These are phyloP conservation scores for Poecilia velifera DNA, from an alignment of 2,797 vertebrate genomes.

Conservation along the genomic window DNA sequence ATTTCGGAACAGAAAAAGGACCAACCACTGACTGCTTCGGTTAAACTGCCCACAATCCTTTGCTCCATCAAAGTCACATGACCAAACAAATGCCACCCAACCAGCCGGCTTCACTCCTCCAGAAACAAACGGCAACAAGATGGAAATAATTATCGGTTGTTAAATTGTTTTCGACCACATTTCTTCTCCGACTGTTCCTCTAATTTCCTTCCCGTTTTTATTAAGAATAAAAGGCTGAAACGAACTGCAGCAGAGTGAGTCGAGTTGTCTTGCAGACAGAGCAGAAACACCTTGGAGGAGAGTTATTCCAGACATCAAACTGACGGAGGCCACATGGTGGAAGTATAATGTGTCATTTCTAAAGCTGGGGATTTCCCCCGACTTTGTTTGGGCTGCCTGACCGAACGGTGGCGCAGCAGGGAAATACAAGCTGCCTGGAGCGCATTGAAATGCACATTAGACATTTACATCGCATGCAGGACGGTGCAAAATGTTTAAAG, in stretches of 20 bases:
- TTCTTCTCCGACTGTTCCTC: background rate
- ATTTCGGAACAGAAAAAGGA: too few species aligned
- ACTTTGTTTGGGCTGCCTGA: background rate
- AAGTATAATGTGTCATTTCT: constrained; percentile 7
- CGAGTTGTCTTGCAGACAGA: background rate
- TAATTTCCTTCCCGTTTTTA: background rate
- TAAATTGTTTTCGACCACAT: background rate
- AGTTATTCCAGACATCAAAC: background rate
- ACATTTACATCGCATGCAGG: background rate
- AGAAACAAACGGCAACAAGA: too few species aligned
- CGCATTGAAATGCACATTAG: background rate
- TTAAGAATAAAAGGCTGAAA: background rate
- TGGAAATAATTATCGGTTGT: too few species aligned
- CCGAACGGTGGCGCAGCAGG: background rate
- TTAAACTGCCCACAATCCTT: too few species aligned
- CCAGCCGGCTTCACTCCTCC: too few species aligned
- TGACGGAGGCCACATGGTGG: background rate
- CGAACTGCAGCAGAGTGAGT: background rate
- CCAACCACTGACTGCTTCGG: too few species aligned
- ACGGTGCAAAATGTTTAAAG: background rate
- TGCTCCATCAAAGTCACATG: too few species aligned
- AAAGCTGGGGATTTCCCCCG: background rate
- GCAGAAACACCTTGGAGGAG: background rate
- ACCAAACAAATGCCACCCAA: too few species aligned
- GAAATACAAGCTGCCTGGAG: background rate